Base-by-base conservation (phyloP, 2,888 invertebrate genomes). In the Drosophila dives region DNA sequence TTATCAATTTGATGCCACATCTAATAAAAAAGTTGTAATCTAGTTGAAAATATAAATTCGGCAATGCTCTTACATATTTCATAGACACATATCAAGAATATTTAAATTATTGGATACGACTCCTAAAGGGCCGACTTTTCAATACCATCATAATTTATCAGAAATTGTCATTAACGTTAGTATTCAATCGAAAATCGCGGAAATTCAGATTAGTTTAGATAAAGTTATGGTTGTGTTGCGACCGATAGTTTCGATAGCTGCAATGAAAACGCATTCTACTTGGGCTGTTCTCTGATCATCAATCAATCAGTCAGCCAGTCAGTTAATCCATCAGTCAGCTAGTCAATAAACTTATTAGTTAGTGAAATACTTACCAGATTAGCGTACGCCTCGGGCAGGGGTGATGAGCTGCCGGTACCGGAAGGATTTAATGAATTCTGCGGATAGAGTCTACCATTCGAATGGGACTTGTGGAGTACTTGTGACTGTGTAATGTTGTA, bases 401-500 rank as follows among this genome's bases (percentile, higher is more conserved):
- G 85, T 3, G 85, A 79, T 8, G 89, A 84, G 48, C 63, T 87
- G 38, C 84, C 78, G 2, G 80, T 75, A 4, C 61, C 77, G 0
- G 65, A 64, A 1, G 81, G 51, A 68, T 63, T 75, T 0, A 64
- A 29, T 0, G 80, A 54, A 54, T 58, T 72, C 45, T 72, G 65
- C 5, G 76, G 71, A 63, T 83, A 82, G 10, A 90, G 64, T 2
- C 86, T 86, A 53, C 90, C 92, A 50, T 89, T 90, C 3, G 83
- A 83, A 1, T 91, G 85, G 0, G 90, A 87, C 20, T 86, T 86
- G 55, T 88, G 77, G 3, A 89, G 82, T 36, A 81, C 75, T 50
- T 89, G 80, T 12, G 75, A 81, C 32, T 92, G 92, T 7, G 91
- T 89, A 29, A 83, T 75, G 56, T 87, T 90, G 60, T 91, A 90